Base-by-base conservation (phyloP, 2,113 vertebrate species). In the Bubo blakistoni region DNA sequence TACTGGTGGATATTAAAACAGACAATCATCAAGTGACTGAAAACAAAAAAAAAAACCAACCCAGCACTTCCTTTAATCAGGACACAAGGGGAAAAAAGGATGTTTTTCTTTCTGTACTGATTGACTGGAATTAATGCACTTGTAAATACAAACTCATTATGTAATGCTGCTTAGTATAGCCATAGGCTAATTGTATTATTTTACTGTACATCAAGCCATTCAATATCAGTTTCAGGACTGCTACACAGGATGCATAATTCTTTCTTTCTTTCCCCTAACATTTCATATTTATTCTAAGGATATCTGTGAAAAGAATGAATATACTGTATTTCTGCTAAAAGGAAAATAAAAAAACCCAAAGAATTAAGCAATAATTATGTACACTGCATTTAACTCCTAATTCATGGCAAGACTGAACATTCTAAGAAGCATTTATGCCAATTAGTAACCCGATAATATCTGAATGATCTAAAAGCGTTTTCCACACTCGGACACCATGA, bases 1-100 rank as follows among this genome's bases (percentile, higher is more conserved):
- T 80, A 86, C 13, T 80, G 78, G 85, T 80, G 66, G 78, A 92
- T 94, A 85, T 91, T 88, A 85, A 95, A 96, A 92, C 22, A 90
- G 63, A 90, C 52, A 92, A 86, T 62, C 46, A 88, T 49, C 27
- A 93, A 90, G 16, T 63, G 54, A 88, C 42, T 46, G 58, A 65
- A 91, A 95, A 72, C 5, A 84, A 16, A 34, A 5, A 40, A 42
- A 61, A 32, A 54, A 42, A 63, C 6, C 18, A 91, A 34, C 25
- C 62, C 38, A 84, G 30, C 14, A 62, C 25, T 83, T 87, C 16
- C 40, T 83, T 92, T 90, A 93, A 92, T 70, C 42, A 85, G 36
- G 26, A 90, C 42, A 89, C 11, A 42, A 57, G 18, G 3, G 19
- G 2, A 26, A 29, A 32, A 61, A 36, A 36, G 2, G 29, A 73